Conservation (phyloP, 2,888 invertebrate species). For the Sinodicranocentrus sp. region DNA sequence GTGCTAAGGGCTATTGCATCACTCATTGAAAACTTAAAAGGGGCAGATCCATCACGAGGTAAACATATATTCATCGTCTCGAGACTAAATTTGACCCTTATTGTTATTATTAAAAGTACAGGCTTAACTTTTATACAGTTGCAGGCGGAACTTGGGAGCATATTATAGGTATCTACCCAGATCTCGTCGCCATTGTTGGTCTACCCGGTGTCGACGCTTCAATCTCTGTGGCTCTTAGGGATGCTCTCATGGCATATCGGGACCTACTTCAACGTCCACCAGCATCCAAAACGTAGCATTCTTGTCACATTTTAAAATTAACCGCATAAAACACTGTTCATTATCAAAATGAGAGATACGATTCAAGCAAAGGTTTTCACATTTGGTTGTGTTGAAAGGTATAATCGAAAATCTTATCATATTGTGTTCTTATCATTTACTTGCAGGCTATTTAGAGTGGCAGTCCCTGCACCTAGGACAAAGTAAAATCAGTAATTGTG, state of each 20-base stretch:
- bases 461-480: slow-evolving; percentile 3
- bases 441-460: slow-evolving; percentile 2
- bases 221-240: slow-evolving; percentile 85
- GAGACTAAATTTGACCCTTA: not conserved
- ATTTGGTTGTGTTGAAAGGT: slow-evolving; percentile 20
- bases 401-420: not conserved
- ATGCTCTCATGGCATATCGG: slow-evolving; percentile 92
- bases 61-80: slow-evolving; percentile 72
- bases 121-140: slow-evolving; percentile 81
- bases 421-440: not conserved
- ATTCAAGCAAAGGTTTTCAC: not conserved
- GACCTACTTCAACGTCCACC: slow-evolving; percentile 86
- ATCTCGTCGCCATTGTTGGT: slow-evolving; percentile 88
- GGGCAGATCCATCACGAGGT: slow-evolving; percentile 92
- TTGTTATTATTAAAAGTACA: slow-evolving; percentile 45
- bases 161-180: slow-evolving; percentile 93
- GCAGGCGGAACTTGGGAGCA: slow-evolving; percentile 96
- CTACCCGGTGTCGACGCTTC: slow-evolving; percentile 84
- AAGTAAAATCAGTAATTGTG: slow-evolving; percentile 12
- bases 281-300: slow-evolving; percentile 36
- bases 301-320: not conserved
- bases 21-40: slow-evolving; percentile 93
- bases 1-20: slow-evolving; percentile 96
- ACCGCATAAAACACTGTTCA: not conserved
- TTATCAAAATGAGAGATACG: not conserved